Evolutionary conservation across 1,140 invertebrate genomes (phyloP).

Genomic region (Brachionus asplanchnoidis): DNA sequence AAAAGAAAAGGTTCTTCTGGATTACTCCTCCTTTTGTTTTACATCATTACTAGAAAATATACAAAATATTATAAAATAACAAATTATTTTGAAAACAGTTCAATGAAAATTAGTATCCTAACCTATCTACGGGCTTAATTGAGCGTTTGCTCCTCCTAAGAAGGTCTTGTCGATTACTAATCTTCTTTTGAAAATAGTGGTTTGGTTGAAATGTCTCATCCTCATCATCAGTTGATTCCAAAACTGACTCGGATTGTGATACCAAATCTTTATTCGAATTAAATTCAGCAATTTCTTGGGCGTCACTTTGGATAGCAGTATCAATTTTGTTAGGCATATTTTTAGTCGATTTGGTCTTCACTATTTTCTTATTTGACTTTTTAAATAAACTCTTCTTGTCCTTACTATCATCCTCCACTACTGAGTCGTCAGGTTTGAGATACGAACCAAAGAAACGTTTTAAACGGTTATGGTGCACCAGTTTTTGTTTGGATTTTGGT

Average conservation of each 20-base stretch:
- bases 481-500: not conserved
- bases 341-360: not conserved
- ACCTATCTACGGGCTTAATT: not conserved
- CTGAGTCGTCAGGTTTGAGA: not conserved
- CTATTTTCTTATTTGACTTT: not conserved
- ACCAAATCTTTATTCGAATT: not conserved
- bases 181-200: not conserved
- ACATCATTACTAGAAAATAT: not conserved
- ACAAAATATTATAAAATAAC: not conserved
- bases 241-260: not conserved
- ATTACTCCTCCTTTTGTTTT: not conserved
- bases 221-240: not conserved
- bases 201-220: not conserved
- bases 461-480: not conserved
- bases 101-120: not conserved
- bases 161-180: not conserved
- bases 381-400: not conserved
- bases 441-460: not conserved
- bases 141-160: not conserved
- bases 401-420: not conserved
- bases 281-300: not conserved
- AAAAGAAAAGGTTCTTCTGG: not conserved
- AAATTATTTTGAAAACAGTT: not conserved
- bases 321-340: not conserved
- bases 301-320: not conserved